phyloP scores from a whole-genome alignment of 2,113 vertebrate species.

The Blennius ocellaris region DNA sequence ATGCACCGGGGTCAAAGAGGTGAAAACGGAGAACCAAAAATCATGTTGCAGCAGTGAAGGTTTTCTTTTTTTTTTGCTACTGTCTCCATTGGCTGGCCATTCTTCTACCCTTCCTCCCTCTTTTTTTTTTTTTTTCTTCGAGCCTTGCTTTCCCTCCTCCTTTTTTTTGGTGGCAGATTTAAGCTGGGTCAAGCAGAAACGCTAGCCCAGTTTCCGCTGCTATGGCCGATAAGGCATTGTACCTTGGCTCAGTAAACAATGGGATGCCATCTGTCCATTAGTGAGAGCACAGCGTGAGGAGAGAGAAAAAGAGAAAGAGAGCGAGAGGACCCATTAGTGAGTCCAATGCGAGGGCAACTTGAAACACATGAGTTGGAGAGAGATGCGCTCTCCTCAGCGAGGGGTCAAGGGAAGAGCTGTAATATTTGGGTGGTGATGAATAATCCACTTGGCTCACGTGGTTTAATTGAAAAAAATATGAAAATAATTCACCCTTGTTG shows the following conservation, averaged over 20 bases:
- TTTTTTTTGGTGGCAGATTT: slow-evolving; percentile 73
- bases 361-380: slow-evolving; percentile 60
- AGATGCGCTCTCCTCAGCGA: slow-evolving; percentile 32
- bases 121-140: slow-evolving; percentile 32
- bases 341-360: slow-evolving; percentile 57
- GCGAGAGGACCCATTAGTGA: slow-evolving; percentile 67
- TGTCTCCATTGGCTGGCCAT: slow-evolving; percentile 52
- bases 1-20: slow-evolving; percentile 65
- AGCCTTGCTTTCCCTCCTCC: slow-evolving; percentile 54
- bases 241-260: slow-evolving; percentile 86
- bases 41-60: slow-evolving; percentile 31
- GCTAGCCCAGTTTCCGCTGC: slow-evolving; percentile 81
- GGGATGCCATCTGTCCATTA: slow-evolving; percentile 84
- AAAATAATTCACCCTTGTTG: neutral
- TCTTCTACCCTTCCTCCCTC: slow-evolving; percentile 24
- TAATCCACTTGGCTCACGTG: slow-evolving; percentile 1
- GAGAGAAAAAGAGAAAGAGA: slow-evolving; percentile 28
- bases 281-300: slow-evolving; percentile 69
- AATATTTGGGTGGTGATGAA: slow-evolving; percentile 38
- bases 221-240: slow-evolving; percentile 83
- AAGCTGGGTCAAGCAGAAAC: slow-evolving; percentile 83
- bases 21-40: slow-evolving; percentile 56
- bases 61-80: slow-evolving; percentile 20
- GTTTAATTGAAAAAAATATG: slow-evolving; percentile 11
- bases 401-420: slow-evolving; percentile 56